Conservation (phyloP, 2,888 invertebrate genomes). For the Rhingia rostrata region DNA sequence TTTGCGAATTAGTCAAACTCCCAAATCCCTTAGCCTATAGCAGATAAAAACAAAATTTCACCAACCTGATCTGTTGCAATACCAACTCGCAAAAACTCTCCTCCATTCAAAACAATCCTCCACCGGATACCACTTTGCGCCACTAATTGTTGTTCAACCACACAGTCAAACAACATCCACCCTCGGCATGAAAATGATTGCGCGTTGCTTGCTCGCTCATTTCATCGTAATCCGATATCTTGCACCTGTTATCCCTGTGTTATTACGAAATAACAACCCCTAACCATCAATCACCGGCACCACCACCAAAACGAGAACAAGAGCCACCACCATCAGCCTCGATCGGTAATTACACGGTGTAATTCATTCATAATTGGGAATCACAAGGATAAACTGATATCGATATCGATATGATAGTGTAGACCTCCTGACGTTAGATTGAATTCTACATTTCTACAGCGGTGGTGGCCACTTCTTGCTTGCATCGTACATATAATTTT, state of each 20-base stretch:
- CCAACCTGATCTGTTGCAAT: constrained; percentile 66
- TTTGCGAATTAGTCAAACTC: too few relatives aligned
- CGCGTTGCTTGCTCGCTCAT: constrained; percentile 54
- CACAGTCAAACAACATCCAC: constrained; percentile 70
- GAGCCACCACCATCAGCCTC: constrained; percentile 13
- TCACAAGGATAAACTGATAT: constrained; percentile 69
- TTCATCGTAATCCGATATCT: constrained; percentile 65
- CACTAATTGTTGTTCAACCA: constrained; percentile 74
- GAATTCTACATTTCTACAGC: constrained; percentile 51
- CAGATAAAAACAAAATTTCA: constrained; percentile 9
- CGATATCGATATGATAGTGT: constrained; percentile 29
- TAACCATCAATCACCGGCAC: constrained; percentile 68
- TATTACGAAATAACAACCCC: constrained; percentile 73
- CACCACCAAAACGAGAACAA: constrained; percentile 11
- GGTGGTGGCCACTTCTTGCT: constrained; percentile 4
- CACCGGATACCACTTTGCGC: constrained; percentile 74
- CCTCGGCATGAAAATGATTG: constrained; percentile 64
- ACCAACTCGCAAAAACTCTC: constrained; percentile 52
- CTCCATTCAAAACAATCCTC: constrained; percentile 10
- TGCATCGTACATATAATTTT: constrained; percentile 11
- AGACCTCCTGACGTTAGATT: constrained; percentile 71
- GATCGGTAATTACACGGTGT: constrained; percentile 72
- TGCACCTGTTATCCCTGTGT: constrained; percentile 73
- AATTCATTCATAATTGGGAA: constrained; percentile 73
- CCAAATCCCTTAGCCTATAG: neutral